Conservation (phyloP, 2,113 vertebrate species). For the Pardalotus punctatus region DNA sequence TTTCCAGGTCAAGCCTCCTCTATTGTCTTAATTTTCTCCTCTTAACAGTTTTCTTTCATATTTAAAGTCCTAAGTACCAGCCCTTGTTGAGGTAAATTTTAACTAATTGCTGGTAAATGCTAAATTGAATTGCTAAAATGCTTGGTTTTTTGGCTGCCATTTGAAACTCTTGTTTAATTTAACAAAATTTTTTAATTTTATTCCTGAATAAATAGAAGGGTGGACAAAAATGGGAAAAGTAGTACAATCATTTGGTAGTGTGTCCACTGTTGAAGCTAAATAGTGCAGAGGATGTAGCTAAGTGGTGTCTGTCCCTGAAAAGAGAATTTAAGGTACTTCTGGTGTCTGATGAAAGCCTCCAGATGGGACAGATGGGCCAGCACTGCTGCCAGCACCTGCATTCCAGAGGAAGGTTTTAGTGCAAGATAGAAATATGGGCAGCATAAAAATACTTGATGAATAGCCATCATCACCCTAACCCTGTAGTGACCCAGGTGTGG, state of each 20-base stretch:
- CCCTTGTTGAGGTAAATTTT: background rate
- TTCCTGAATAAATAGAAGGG: background rate
- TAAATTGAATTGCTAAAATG: background rate
- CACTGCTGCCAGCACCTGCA: background rate
- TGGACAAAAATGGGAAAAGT: background rate
- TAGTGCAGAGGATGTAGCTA: background rate
- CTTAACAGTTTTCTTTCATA: background rate
- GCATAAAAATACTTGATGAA: background rate
- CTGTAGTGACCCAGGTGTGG: background rate
- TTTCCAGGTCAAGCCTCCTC: background rate
- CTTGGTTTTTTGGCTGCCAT: background rate
- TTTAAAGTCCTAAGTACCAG: background rate
- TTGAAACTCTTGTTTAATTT: background rate
- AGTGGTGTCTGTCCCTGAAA: background rate
- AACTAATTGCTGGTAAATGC: background rate
- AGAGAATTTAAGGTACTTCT: background rate
- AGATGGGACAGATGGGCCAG: background rate
- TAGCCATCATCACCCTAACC: background rate
- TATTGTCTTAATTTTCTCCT: background rate
- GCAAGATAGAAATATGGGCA: background rate
- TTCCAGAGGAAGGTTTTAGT: background rate
- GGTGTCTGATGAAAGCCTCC: background rate
- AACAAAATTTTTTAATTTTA: background rate
- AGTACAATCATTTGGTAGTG: background rate
- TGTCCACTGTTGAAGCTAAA: background rate